A percentile compares a stretch with the other conserved stretches of the same genome.
phyloP scores from a whole-genome alignment of 2,113 vertebrate species.

The Vanacampus margaritifer region DNA sequence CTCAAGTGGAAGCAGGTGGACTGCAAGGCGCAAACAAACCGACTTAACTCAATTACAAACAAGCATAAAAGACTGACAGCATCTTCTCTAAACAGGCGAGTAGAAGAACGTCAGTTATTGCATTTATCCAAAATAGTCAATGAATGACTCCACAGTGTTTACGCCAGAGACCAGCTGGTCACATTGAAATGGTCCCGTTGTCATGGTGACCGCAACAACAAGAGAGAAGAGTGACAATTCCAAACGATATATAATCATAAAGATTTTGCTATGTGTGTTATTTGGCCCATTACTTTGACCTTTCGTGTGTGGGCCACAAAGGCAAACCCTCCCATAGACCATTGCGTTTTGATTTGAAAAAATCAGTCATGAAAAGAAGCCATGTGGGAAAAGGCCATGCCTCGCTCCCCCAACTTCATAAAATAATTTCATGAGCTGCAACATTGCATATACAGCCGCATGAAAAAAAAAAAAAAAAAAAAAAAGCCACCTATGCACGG shows the following conservation, averaged over 20 bases:
- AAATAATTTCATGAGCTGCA: conserved; percentile 5
- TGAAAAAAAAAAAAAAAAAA: not conserved
- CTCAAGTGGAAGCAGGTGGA: conserved; percentile 4
- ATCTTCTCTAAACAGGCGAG: not conserved
- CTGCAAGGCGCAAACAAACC: not conserved
- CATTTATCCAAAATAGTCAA: not conserved
- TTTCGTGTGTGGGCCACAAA: conserved; percentile 4
- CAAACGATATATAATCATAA: not conserved
- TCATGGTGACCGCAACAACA: conserved; percentile 5
- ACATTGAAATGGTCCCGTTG: not conserved
- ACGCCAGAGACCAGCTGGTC: conserved; percentile 3
- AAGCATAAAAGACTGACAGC: not conserved
- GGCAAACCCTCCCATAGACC: not conserved
- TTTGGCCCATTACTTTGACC: not conserved
- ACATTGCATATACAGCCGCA: not conserved
- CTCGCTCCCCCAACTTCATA: not conserved
- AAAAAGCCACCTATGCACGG: not conserved
- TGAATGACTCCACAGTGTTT: not conserved
- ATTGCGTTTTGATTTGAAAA: conserved; percentile 1
- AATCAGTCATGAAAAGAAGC: conserved; percentile 7
- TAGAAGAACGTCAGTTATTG: not conserved
- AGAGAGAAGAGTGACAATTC: too few species aligned
- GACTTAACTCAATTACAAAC: not conserved
- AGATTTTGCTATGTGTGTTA: not conserved
- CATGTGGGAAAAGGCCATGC: conserved; percentile 8